A percentile compares a stretch with the other conserved stretches of the same genome.
Conservation (phyloP, 2,113 vertebrate genomes). For the Baryphthengus martii region DNA sequence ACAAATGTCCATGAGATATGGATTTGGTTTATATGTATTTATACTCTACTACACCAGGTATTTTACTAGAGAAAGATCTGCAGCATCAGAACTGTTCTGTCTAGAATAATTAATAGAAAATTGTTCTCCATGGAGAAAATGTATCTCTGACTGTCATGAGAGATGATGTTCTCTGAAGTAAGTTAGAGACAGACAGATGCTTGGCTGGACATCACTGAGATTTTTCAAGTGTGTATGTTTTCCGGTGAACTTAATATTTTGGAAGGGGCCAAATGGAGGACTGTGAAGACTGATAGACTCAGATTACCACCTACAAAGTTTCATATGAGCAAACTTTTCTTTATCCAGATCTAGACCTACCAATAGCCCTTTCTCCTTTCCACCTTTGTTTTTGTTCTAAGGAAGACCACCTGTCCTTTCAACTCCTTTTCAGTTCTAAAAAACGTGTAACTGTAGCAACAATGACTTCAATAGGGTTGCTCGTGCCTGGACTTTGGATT, state of each 20-base stretch:
- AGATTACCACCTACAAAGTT: not conserved
- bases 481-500: not conserved
- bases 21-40: not conserved
- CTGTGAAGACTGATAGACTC: not conserved
- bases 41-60: not conserved
- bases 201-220: not conserved
- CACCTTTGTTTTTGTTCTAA: not conserved
- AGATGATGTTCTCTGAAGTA: not conserved
- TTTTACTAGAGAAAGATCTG: not conserved
- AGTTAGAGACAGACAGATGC: not conserved
- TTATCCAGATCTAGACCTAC: not conserved
- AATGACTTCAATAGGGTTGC: not conserved
- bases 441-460: accelerated
- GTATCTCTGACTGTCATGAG: not conserved
- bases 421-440: not conserved
- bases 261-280: not conserved
- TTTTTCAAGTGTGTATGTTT: not conserved
- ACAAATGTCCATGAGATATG: not conserved
- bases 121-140: not conserved
- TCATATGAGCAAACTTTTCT: not conserved
- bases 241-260: not conserved
- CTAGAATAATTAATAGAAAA: not conserved
- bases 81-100: not conserved
- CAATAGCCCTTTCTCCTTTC: not conserved
- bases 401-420: not conserved